Conservation (phyloP, 2,797 vertebrate species). For the Yasuhikotakia modesta region DNA sequence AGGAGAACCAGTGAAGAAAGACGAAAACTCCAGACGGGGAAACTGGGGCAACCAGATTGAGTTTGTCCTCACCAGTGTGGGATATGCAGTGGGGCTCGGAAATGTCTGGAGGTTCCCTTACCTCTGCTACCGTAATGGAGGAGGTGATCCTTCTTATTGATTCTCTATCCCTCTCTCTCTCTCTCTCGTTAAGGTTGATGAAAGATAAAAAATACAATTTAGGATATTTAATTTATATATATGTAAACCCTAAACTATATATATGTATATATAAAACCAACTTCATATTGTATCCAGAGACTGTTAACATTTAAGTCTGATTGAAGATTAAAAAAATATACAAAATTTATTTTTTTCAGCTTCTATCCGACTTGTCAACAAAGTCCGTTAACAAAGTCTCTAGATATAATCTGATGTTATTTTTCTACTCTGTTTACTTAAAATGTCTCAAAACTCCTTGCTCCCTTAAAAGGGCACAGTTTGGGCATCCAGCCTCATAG, state of each 20-base stretch:
- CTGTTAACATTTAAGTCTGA: too few relatives aligned
- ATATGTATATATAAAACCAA: too few relatives aligned
- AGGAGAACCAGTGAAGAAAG: slow-evolving; percentile 87
- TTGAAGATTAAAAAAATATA: too few relatives aligned
- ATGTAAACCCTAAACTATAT: too few relatives aligned
- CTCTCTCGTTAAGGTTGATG: too few relatives aligned
- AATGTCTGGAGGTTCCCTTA: slow-evolving; percentile 99
- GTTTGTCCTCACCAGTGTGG: slow-evolving; percentile 97
- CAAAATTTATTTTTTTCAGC: too few relatives aligned
- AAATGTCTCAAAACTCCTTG: background rate
- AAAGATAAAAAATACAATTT: too few relatives aligned
- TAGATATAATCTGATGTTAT: slow-evolving; percentile 1
- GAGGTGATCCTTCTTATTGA: slow-evolving; percentile 77
- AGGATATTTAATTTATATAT: too few relatives aligned
- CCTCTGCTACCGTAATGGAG: slow-evolving; percentile 99
- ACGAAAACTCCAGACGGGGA: slow-evolving; percentile 91
- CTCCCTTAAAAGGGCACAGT: slow-evolving; percentile 31
- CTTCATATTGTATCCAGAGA: too few relatives aligned
- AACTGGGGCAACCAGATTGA: slow-evolving; percentile 99
- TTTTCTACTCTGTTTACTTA: slow-evolving; percentile 4
- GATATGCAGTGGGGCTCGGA: slow-evolving; percentile 96
- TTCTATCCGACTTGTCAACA: background rate
- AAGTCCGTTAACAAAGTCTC: background rate
- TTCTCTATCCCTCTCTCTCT: too few relatives aligned
- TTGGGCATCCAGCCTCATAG: slow-evolving; percentile 39